Evolutionary conservation across 2,113 vertebrate species (phyloP).

Genomic region (Tragelaphus buxtoni): DNA sequence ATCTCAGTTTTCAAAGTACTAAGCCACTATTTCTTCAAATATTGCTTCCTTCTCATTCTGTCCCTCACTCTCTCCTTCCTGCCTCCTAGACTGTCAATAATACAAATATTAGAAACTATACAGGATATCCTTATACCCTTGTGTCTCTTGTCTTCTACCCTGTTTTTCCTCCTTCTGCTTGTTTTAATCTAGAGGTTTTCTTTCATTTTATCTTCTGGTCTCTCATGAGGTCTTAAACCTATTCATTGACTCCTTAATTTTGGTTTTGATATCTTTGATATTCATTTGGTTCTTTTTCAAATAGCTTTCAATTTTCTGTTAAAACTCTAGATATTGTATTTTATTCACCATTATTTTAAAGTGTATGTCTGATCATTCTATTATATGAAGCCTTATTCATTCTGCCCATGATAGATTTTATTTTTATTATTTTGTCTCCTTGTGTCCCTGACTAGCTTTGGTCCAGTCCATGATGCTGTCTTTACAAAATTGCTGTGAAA

Average conservation of each 20-base stretch:
- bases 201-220: not conserved
- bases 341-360: constrained; percentile 5
- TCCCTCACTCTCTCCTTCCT: not conserved
- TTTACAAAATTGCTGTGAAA: not conserved
- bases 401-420: not conserved
- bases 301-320: not conserved
- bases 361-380: not conserved
- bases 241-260: not conserved
- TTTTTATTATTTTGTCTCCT: not conserved
- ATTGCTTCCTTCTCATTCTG: not conserved
- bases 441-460: not conserved
- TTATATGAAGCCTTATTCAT: not conserved
- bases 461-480: not conserved
- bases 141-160: not conserved
- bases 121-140: not conserved
- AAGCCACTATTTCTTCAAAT: not conserved
- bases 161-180: not conserved
- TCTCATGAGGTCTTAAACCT: not conserved
- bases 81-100: not conserved
- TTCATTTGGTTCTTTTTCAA: not conserved
- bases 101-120: not conserved
- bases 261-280: not conserved
- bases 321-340: not conserved
- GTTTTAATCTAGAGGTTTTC: not conserved
- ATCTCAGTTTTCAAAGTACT: not conserved